Evolutionary conservation across 1,140 invertebrate species (phyloP), one percentile per base, ranked within the genome.

Genomic region (Zaprionus camerounensis): DNA sequence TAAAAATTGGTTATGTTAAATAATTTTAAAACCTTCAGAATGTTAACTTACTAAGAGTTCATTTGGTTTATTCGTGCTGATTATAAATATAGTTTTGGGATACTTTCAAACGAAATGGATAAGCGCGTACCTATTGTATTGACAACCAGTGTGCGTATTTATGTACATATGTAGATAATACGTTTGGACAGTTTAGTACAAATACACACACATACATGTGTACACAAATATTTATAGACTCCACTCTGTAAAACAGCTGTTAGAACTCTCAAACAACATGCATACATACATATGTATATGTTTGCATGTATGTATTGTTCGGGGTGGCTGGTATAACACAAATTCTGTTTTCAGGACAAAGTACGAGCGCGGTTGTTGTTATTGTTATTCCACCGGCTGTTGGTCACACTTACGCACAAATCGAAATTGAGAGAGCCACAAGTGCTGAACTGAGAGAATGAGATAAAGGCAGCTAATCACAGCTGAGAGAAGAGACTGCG

Each of bases 281-380:
- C 31, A 28, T 28, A 28, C 26, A 11, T 11, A 34, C 9, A 34
- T 9, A 34, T 11, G 31, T 34, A 31, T 31, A 11, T 28, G 26
- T 28, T 7, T 31, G 6, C 9, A 34, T 11, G 9, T 34, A 11
- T 11, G 31, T 11, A 57, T 62, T 64, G 4, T 20, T 4, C 34
- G 51, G 38, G 62, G 36, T 44, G 72, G 51, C 44, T 38, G 51
- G 55, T 57, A 76, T 55, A 49, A 53, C 80, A 46, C 46, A 49
- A 68, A 59, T 57, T 61, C 72, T 62, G 53, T 59, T 70, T 66
- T 64, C 78, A 67, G 83, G 78, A 78, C 83, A 87, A 87, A 87
- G 84, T 88, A 57, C 84, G 76, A 36, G 49, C 55, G 70, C 82
- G 72, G 70, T 79, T 79, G 64, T 68, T 74, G 34, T 59, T 72